Conservation (phyloP, 1,140 invertebrate species). For the Philotrypesis tridentata region DNA sequence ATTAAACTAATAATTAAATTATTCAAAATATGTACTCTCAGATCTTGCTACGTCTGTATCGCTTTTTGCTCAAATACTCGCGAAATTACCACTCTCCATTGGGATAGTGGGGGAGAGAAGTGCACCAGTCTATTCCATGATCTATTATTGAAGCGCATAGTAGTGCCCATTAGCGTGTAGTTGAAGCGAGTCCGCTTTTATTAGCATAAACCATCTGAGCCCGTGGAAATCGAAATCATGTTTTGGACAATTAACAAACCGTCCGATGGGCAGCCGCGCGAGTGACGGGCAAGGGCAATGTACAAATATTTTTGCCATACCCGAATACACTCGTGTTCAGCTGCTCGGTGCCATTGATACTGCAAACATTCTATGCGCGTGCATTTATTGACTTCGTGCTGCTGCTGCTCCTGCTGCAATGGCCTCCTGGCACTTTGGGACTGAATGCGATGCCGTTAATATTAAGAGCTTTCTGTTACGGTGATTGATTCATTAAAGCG, state of each 20-base stretch:
- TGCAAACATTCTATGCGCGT: background rate
- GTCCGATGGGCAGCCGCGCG: too few species aligned
- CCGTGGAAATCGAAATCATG: background rate
- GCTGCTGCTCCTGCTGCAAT: too few species aligned
- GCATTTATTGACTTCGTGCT: background rate
- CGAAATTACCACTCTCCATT: background rate
- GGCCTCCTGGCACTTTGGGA: background rate
- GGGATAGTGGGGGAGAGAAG: background rate
- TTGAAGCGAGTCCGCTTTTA: background rate
- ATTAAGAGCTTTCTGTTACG: background rate
- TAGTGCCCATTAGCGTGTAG: background rate
- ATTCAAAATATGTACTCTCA: background rate
- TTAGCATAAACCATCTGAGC: background rate
- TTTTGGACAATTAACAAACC: background rate
- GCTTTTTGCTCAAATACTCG: background rate
- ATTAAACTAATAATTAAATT: background rate
- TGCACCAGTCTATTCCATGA: background rate
- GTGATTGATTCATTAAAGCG: background rate
- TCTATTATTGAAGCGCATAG: background rate
- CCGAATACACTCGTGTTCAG: background rate
- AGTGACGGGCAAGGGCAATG: background rate
- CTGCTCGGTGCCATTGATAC: background rate
- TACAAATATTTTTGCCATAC: background rate
- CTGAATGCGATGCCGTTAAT: background rate
- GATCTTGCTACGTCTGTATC: background rate